Evolutionary conservation across 2,797 vertebrate species (phyloP), one percentile per base, ranked within the genome.

Genomic region (Synanceia verrucosa): DNA sequence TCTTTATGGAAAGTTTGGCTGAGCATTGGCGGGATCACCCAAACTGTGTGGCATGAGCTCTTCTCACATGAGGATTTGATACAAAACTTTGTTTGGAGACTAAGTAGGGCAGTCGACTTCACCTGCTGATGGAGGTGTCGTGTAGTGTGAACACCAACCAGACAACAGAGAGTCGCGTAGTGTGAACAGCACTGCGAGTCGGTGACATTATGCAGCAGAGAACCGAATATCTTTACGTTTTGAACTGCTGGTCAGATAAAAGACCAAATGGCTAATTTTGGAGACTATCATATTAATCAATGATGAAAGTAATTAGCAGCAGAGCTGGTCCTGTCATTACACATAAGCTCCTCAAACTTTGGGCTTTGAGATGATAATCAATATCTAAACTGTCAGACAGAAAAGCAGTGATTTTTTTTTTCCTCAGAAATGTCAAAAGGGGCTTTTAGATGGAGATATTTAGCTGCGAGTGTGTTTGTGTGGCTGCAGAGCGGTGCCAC

Each of bases 361-460:
- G 28, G 60, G n/a, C 26, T 47, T 8, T 12, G 14, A 53, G n/a
- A 26, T 65, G 5, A 31, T 57, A 52, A 66, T 50, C 1, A 24
- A 52, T 34, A 51, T 37, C 10, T 43, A 9, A n/a, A 44, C 31
- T 8, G 0, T 28, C 12, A 44, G 24, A 47, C 55, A 48, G 21
- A 24, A 46, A 60, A 68, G 56, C 48, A 46, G 36, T 36, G 21
- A 31, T 19, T 33, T 51, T 34, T n/a, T n/a, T n/a, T n/a, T n/a
- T n/a, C n/a, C 59, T 41, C 43, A 65, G n/a, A 57, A 72, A 63
- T 62, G 37, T 81, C 48, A 57, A 39, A 16, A 50, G 4, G 52
- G 9, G 56, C 33, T 60, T 53, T 67, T 29, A 50, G 62, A 60
- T 26, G 2, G 6, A 50, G 60, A 60, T 28, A 28, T 67, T 26